Percentiles rank a stretch among this genome's conserved stretches.
phyloP scores from a whole-genome alignment of 2,113 vertebrate species.

The Pagrus major region DNA sequence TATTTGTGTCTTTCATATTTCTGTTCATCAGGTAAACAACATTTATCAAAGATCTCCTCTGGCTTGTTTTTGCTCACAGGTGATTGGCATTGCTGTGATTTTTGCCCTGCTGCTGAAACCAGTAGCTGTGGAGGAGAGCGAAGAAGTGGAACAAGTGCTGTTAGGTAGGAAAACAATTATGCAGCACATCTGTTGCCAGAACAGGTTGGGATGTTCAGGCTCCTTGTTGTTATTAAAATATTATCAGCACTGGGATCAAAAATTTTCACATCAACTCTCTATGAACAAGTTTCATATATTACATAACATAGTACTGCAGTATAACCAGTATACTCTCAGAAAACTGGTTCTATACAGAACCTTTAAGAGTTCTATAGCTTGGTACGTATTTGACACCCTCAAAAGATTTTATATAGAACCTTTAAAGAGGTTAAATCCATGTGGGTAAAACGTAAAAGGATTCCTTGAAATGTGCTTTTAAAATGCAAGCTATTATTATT shows the following conservation, averaged over 20 bases:
- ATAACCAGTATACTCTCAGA: not conserved
- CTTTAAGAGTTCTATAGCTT: too few species aligned
- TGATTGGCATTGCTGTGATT: constrained; percentile 85
- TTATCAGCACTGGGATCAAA: not conserved
- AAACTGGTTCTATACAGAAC: too few species aligned
- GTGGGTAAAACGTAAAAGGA: too few species aligned
- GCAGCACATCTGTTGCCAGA: not conserved
- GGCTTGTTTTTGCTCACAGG: constrained; percentile 71
- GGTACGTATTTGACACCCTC: too few species aligned
- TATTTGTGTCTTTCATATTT: not conserved
- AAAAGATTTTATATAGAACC: too few species aligned
- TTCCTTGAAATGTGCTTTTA: too few species aligned
- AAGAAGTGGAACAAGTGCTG: constrained; percentile 80
- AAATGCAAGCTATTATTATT: too few species aligned
- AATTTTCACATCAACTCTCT: not conserved
- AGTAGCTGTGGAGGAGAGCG: constrained; percentile 82
- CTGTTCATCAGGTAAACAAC: not conserved
- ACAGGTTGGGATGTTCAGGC: not conserved
- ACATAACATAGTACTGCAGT: not conserved
- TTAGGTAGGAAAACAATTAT: constrained; percentile 70
- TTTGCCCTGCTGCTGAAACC: constrained; percentile 86
- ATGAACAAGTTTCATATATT: not conserved
- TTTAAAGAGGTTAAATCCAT: too few species aligned
- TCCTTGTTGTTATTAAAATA: not conserved
- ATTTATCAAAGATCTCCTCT: not conserved